phyloP scores from a whole-genome alignment of 2,797 vertebrate species.

The Enteromius fasciolatus region DNA sequence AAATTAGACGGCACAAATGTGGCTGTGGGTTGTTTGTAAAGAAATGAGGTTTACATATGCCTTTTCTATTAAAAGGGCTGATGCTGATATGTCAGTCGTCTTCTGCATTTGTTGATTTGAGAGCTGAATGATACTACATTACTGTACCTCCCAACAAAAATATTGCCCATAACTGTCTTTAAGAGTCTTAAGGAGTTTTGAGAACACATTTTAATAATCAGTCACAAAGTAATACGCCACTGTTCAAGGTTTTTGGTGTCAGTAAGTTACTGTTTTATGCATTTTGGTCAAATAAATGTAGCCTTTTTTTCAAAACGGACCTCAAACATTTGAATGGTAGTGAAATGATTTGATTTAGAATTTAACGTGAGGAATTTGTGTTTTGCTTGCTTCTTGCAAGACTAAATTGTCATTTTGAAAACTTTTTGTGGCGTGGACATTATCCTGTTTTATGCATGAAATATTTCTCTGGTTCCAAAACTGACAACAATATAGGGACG shows the following conservation, averaged over 20 bases:
- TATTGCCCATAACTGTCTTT: not conserved
- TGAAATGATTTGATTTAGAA: not conserved
- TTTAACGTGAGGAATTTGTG: not conserved
- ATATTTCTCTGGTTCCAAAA: not conserved
- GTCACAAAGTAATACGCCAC: no score
- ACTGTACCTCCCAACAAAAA: not conserved
- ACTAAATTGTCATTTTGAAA: not conserved
- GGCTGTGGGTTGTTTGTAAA: not conserved
- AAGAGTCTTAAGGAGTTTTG: not conserved
- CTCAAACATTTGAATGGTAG: not conserved
- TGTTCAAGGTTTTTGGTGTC: not conserved
- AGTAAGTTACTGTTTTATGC: not conserved
- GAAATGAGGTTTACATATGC: not conserved
- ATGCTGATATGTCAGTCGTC: not conserved
- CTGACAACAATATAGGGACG: not conserved
- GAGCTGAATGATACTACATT: not conserved
- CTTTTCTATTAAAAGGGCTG: not conserved
- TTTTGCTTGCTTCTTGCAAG: not conserved
- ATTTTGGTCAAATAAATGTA: no score
- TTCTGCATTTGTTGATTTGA: not conserved
- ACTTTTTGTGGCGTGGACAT: not conserved
- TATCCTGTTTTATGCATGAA: not conserved
- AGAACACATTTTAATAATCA: not conserved
- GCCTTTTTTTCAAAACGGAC: no score
- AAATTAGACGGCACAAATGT: constrained; percentile 15